Conservation (phyloP, 2,797 vertebrate species). For the Crax fasciolata region DNA sequence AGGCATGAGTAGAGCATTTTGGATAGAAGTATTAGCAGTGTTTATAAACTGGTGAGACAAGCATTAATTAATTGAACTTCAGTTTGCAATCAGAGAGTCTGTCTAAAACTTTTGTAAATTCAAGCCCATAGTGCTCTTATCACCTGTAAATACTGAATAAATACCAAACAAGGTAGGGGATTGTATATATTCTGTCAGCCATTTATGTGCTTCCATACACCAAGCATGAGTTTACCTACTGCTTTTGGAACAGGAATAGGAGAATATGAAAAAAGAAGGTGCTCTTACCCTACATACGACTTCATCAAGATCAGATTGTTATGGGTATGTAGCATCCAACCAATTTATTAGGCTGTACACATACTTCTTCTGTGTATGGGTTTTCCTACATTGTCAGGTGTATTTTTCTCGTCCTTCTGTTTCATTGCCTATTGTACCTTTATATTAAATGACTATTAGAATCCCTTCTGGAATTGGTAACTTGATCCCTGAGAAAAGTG, state of each 20-base stretch:
- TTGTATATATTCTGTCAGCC: background rate
- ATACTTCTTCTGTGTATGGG: background rate
- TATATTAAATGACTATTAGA: background rate
- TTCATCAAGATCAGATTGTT: background rate
- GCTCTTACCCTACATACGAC: rapidly evolving
- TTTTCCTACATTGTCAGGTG: background rate
- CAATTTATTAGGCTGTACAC: background rate
- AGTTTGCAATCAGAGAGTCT: background rate
- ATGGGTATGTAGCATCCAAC: background rate
- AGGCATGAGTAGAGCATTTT: background rate
- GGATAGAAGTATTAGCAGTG: background rate
- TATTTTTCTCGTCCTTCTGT: background rate
- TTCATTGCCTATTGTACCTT: background rate
- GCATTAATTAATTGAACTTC: background rate
- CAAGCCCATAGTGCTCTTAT: background rate
- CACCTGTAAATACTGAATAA: background rate
- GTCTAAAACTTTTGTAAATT: background rate
- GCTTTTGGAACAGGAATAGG: background rate
- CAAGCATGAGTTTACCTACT: background rate
- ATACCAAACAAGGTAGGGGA: background rate
- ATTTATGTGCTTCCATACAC: background rate
- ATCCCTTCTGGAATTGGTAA: background rate
- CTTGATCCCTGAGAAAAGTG: background rate
- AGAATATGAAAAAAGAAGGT: background rate
- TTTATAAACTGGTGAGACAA: background rate